A percentile compares a stretch with the other conserved stretches of the same genome.
phyloP scores from a whole-genome alignment of 2,888 invertebrate species.

The Stramonita haemastoma region DNA sequence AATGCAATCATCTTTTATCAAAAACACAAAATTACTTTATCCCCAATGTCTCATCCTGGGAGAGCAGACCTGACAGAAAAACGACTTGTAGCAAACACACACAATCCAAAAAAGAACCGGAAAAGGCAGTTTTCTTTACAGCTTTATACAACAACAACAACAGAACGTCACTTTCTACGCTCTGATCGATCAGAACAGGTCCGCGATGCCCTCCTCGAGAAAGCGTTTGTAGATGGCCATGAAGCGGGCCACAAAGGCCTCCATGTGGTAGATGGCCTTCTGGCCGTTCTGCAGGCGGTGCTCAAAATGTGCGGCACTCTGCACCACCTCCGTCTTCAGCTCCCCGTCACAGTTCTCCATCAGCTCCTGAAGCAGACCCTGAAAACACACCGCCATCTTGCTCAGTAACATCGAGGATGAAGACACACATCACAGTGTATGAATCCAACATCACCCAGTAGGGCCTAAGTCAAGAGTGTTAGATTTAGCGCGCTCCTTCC shows the following conservation, averaged over 20 bases:
- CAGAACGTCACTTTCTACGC: neutral
- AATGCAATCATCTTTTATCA: neutral
- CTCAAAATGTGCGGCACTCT: slow-evolving; percentile 92
- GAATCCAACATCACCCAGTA: too few relatives aligned
- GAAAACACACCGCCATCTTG: neutral
- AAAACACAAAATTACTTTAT: too few relatives aligned
- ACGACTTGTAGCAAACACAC: neutral
- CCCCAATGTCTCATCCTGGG: too few relatives aligned
- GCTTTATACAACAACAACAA: neutral
- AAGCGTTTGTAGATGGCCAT: slow-evolving; percentile 96
- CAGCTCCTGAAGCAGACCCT: slow-evolving; percentile 76
- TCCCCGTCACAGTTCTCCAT: slow-evolving; percentile 93
- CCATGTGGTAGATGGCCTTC: slow-evolving; percentile 96
- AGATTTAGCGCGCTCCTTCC: too few relatives aligned
- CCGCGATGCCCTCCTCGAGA: slow-evolving; percentile 83
- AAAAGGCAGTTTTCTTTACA: neutral
- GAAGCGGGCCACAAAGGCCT: slow-evolving; percentile 97
- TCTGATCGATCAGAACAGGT: slow-evolving; percentile 65
- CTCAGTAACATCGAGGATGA: neutral
- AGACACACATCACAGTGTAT: too few relatives aligned
- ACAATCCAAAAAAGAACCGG: neutral
- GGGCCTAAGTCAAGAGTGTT: too few relatives aligned
- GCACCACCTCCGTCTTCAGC: slow-evolving; percentile 90
- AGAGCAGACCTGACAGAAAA: neutral
- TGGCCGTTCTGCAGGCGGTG: slow-evolving; percentile 94